These are phyloP conservation scores for Pseudococcus longispinus DNA, from an alignment of 2,888 invertebrate species.

Conservation along the genomic window DNA sequence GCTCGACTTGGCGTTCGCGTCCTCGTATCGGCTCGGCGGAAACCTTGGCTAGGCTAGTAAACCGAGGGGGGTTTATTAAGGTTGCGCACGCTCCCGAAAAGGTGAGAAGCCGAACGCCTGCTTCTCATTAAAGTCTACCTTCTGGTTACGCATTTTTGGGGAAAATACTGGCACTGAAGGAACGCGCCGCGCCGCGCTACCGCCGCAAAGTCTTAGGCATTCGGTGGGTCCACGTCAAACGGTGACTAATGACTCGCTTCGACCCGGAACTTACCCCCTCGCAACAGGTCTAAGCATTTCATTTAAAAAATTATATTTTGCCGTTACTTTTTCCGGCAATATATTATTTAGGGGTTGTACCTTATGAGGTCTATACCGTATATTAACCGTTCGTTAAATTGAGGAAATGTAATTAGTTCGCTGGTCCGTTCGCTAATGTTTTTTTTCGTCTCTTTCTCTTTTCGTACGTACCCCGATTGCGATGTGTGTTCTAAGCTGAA, in stretches of 20 bases:
- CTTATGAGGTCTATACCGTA: slow-evolving; percentile 50
- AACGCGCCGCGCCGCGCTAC: not conserved
- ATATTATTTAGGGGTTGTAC: slow-evolving; percentile 55
- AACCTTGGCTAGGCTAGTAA: not conserved
- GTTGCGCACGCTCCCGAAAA: slow-evolving; percentile 55
- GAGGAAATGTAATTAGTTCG: slow-evolving; percentile 57
- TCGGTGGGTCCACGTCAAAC: slow-evolving; percentile 53
- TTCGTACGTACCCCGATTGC: not conserved
- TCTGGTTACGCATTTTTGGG: slow-evolving; percentile 14
- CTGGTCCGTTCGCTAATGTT: slow-evolving; percentile 53
- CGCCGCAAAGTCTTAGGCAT: slow-evolving; percentile 5
- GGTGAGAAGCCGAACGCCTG: slow-evolving; percentile 57
- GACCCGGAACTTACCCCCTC: slow-evolving; percentile 57
- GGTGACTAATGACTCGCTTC: slow-evolving; percentile 54
- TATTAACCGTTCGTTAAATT: slow-evolving; percentile 57
- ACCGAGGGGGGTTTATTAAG: slow-evolving; percentile 23
- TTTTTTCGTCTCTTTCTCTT: slow-evolving; percentile 29
- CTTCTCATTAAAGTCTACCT: slow-evolving; percentile 55
- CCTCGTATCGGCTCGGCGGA: not conserved
- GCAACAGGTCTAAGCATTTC: slow-evolving; percentile 56
- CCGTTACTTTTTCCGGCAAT: slow-evolving; percentile 57
- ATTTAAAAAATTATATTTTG: slow-evolving; percentile 56
- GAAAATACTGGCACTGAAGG: not conserved
- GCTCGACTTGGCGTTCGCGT: not conserved
- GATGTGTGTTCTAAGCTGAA: not conserved